These are phyloP conservation scores for Helarctos malayanus DNA, from an alignment of 2,797 vertebrate species.

Conservation along the genomic window DNA sequence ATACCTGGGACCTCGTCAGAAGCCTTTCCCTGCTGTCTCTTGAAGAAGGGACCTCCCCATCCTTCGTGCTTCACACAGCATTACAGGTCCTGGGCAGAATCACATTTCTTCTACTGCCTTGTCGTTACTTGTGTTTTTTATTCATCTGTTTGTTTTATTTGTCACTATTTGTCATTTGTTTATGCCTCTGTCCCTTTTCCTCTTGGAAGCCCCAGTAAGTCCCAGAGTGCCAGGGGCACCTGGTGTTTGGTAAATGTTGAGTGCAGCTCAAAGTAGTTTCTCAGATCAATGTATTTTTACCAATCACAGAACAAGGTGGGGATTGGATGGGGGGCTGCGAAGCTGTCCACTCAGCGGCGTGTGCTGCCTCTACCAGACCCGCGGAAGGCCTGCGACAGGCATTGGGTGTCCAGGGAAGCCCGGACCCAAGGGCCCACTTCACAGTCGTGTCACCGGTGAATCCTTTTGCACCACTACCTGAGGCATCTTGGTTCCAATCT, in stretches of 20 bases:
- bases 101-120: not conserved
- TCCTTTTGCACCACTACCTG: not conserved
- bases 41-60: not conserved
- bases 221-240: not conserved
- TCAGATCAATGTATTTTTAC: not conserved
- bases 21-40: not conserved
- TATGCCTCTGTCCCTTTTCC: not conserved
- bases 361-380: not conserved
- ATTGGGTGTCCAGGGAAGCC: not conserved
- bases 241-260: not conserved
- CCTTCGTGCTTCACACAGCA: not conserved
- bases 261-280: not conserved
- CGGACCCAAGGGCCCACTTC: too few relatives aligned
- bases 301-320: not conserved
- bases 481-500: not conserved
- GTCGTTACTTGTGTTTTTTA: not conserved
- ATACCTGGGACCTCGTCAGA: not conserved
- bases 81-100: not conserved
- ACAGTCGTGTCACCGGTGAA: not conserved
- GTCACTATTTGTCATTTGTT: not conserved
- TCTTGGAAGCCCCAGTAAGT: not conserved
- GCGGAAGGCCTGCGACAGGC: not conserved
- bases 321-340: too few relatives aligned
- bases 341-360: accelerated
- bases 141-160: not conserved